These are phyloP conservation scores for Umimayanthus chanpuru DNA, from an alignment of 92 coral and sea anemone genomes.

Conservation along the genomic window DNA sequence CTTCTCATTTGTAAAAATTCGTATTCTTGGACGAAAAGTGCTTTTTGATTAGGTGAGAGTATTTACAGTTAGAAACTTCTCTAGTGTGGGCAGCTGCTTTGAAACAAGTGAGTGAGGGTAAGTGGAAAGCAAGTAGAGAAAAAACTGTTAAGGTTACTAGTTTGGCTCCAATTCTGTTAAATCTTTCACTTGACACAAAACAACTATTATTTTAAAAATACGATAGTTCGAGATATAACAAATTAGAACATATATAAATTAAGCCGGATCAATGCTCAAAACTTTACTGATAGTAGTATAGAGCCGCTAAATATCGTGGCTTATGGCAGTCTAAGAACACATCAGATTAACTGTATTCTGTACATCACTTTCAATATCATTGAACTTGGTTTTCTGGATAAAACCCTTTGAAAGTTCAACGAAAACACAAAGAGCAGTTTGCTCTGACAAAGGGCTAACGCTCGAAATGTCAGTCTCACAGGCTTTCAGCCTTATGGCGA, in stretches of 20 bases:
- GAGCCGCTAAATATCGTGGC: background rate
- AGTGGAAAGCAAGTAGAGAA: background rate
- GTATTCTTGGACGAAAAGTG: background rate
- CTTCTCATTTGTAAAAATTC: background rate
- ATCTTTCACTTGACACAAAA: background rate
- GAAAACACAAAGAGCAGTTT: too few relatives aligned
- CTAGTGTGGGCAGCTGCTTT: background rate
- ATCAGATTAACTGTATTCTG: background rate
- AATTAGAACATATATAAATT: too few relatives aligned
- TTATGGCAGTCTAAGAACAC: background rate
- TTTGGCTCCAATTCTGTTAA: background rate
- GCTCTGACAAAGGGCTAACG: too few relatives aligned
- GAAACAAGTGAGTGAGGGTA: background rate
- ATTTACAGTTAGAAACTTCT: background rate
- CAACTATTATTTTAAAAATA: background rate
- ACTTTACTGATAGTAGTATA: background rate
- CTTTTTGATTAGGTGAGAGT: background rate
- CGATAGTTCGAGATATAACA: background rate
- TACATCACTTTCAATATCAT: background rate
- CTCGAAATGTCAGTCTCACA: too few relatives aligned
- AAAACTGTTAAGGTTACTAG: too few relatives aligned
- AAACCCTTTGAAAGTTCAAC: too few relatives aligned
- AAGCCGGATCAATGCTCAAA: background rate
- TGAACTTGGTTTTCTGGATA: too few relatives aligned
- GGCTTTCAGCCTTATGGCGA: too few relatives aligned